Base-by-base conservation (phyloP, 2,113 vertebrate species). In the Potamarius usumacintae region DNA sequence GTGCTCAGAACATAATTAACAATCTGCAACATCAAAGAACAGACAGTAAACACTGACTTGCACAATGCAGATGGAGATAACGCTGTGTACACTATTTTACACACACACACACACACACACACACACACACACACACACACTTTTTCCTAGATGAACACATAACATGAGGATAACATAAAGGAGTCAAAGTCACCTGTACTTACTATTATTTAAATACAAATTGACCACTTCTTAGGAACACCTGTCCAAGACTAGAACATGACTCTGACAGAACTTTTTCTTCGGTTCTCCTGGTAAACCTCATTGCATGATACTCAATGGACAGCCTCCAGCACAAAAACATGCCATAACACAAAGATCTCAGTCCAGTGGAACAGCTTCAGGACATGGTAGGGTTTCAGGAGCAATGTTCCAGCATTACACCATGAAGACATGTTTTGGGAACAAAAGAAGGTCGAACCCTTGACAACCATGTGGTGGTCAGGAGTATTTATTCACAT, bases 11-110 rank as follows among this genome's bases (percentile, higher is more conserved):
- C 30, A 7, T 48, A 82, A 62, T 82, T 62, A 82, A 82, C 77
- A 55, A 79, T 55, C 77, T 57, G 52, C n/a, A 27, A 57, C 58
- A 82, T 82, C 58, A 82, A 82, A 82, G 80, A 63, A 50, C 58
- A 82, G 80, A 82, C 80, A 82, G 17, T 50, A 82, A 82, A 82
- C 80, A 63, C 58, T 60, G 79, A 82, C 30, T 63, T 82, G 50
- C 80, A 82, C 34, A 63, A 63, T 58, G 1, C 18, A 80, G n/a
- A 52, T 27, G 58, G 78, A 58, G 53, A 82, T 80, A 80, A 80
- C n/a, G 7, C 77, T 80, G 77, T 57, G 77, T 57, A 80, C 78
- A 80, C 53, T 57, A 9, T 18, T 27, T 57, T 2, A n/a, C 30
- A 14, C 30, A 63, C 34, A 48, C 50, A n/a, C 76, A 55, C 22